Evolutionary conservation across 2,888 invertebrate genomes (phyloP), one percentile per base, ranked within the genome.

Genomic region (Rhaphigaster nebulosa): DNA sequence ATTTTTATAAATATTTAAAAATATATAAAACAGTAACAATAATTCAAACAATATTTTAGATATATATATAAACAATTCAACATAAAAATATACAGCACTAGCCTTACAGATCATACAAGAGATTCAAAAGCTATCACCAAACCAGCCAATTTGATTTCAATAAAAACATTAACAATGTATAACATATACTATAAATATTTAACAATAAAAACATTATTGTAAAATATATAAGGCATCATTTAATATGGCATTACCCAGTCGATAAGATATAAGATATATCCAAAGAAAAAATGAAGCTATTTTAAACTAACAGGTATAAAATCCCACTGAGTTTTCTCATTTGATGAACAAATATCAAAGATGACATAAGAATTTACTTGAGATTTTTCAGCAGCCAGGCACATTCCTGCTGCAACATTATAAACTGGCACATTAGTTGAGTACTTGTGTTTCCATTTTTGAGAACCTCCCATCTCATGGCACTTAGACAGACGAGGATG

Each of bases 391-490:
- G 95, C 96, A 29, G 96, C 96, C 54, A 98, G 94, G 93, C 98
- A 98, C 92, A 97, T 97, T 0, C 98, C 98, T 13, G 97, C 96
- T 34, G 98, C 98, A 93, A 97, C 95, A 93, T 98, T 98, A 94
- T 98, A 98, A 87, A 98, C 95, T 0, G 97, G 97, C 91, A 96
- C 76, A 52, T 90, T 91, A 23, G 76, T 88, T 20, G 91, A 84
- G 10, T 76, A 38, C 87, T 91, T 91, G 84, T 97, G 97, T 90
- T 96, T 96, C 99, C 99, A 99, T 93, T 98, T 97, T 94, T 99
- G 99, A 92, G 97, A 96, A 0, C 97, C 97, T 23, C 97, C 97
- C 94, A 98, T 96, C 93, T 98, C 98, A 93, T 98, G 98, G 93
- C 99, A 99, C 94, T 99, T 99, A 92, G 97, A 96, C 20, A 99